Conservation (phyloP, 2,797 vertebrate genomes). For the Vultur gryphus region DNA sequence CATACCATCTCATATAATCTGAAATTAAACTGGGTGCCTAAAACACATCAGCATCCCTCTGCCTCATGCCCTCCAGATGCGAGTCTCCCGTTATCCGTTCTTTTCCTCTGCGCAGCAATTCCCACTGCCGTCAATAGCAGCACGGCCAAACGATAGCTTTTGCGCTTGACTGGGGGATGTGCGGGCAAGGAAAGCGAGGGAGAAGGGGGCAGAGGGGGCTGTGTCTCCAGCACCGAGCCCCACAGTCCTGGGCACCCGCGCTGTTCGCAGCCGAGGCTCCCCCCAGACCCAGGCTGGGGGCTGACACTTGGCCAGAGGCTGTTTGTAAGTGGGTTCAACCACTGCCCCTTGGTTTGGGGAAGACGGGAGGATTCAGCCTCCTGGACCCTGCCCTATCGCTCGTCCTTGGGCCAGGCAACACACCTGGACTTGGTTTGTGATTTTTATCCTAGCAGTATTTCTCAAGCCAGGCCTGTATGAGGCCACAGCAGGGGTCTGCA, state of each 20-base stretch:
- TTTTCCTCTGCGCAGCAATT: not conserved
- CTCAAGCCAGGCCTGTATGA: not conserved
- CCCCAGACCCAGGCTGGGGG: not conserved
- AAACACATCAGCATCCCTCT: not conserved
- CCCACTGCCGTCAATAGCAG: rapidly evolving
- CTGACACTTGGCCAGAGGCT: rapidly evolving
- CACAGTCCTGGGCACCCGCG: rapidly evolving
- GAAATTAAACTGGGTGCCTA: not conserved
- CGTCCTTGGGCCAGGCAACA: not conserved
- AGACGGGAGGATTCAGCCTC: not conserved
- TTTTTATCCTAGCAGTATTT: rapidly evolving
- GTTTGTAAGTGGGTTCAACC: not conserved
- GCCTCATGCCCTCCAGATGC: rapidly evolving
- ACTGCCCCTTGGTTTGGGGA: too few relatives aligned
- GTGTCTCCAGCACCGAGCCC: not conserved
- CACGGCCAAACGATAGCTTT: rapidly evolving
- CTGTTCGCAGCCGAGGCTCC: rapidly evolving
- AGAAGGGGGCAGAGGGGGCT: not conserved
- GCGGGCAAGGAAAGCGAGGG: not conserved
- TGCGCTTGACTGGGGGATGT: rapidly evolving
- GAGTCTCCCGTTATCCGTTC: rapidly evolving
- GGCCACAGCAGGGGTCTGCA: not conserved
- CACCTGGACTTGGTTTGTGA: not conserved
- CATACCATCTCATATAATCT: not conserved
- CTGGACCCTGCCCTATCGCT: rapidly evolving